Conservation (phyloP, 2,888 invertebrate species). For the Troilus luridus region DNA sequence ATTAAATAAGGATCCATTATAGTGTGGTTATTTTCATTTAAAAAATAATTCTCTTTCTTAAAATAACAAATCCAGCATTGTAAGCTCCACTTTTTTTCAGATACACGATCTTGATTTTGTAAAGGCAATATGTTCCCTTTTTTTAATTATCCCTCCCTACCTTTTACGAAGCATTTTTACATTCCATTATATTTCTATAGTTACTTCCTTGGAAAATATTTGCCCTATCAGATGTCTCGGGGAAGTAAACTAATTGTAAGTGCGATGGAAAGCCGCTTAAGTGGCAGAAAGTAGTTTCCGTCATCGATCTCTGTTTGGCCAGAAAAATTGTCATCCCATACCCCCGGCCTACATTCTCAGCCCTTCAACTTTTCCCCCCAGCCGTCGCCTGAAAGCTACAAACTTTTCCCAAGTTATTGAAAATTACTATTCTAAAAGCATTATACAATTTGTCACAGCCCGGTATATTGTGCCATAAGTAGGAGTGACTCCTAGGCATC, state of each 20-base stretch:
- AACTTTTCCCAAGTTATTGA: background rate
- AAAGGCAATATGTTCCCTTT: too few species aligned
- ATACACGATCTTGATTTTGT: too few species aligned
- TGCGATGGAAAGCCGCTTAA: background rate
- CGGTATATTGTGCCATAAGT: background rate
- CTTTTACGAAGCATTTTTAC: too few species aligned
- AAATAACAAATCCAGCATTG: too few species aligned
- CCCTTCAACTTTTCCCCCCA: background rate
- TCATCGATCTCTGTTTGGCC: conserved; percentile 1
- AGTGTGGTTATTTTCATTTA: too few species aligned
- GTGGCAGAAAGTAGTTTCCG: background rate
- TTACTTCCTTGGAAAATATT: background rate
- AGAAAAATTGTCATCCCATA: background rate
- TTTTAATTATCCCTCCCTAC: too few species aligned
- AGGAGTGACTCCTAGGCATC: too few species aligned
- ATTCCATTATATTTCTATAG: too few species aligned
- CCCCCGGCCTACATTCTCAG: background rate
- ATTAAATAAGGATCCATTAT: too few species aligned
- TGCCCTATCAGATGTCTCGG: too few species aligned
- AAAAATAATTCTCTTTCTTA: too few species aligned
- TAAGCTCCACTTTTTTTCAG: too few species aligned
- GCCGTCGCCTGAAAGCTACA: background rate
- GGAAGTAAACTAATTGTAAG: background rate
- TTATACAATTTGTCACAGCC: background rate
- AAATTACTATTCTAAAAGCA: background rate